Evolutionary conservation across 2,797 vertebrate species (phyloP).

Genomic region (Staurois parvus): DNA sequence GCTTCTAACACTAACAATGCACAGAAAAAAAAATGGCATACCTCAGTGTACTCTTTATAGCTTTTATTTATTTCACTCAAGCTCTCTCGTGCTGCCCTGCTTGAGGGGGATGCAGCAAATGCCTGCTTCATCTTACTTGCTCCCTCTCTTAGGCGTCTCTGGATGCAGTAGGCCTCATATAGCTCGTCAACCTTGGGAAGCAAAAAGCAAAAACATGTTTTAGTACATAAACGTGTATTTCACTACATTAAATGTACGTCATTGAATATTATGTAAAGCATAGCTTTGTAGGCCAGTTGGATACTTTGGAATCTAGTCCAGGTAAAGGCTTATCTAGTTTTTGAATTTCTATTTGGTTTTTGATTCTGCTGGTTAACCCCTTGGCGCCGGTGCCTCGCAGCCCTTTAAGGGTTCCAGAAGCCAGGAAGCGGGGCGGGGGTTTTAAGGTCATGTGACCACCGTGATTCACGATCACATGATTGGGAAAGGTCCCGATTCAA

Average conservation of each 20-base stretch:
- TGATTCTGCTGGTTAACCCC: no score
- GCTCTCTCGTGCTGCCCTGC: conserved; percentile 93
- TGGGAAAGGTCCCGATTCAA: no score
- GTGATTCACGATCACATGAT: no score
- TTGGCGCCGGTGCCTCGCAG: no score
- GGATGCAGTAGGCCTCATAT: conserved; percentile 97
- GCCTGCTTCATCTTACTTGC: conserved; percentile 98
- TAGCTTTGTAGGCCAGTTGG: no score
- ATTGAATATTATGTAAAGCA: no score
- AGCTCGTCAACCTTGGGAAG: conserved; percentile 91
- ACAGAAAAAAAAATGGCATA: conserved; percentile 64
- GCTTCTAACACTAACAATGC: background rate
- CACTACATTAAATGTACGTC: background rate
- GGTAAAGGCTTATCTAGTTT: no score
- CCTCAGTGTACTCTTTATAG: conserved; percentile 96
- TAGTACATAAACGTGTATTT: background rate
- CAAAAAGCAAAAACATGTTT: background rate
- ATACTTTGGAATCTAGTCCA: no score
- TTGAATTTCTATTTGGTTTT: no score
- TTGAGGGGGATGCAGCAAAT: conserved; percentile 90
- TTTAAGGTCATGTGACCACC: no score
- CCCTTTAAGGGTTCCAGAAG: no score
- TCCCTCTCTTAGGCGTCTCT: conserved; percentile 92
- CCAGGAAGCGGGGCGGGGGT: no score
- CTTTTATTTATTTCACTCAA: conserved; percentile 91